Base-by-base conservation (phyloP, 2,797 vertebrate genomes). In the Tangara arthus region DNA sequence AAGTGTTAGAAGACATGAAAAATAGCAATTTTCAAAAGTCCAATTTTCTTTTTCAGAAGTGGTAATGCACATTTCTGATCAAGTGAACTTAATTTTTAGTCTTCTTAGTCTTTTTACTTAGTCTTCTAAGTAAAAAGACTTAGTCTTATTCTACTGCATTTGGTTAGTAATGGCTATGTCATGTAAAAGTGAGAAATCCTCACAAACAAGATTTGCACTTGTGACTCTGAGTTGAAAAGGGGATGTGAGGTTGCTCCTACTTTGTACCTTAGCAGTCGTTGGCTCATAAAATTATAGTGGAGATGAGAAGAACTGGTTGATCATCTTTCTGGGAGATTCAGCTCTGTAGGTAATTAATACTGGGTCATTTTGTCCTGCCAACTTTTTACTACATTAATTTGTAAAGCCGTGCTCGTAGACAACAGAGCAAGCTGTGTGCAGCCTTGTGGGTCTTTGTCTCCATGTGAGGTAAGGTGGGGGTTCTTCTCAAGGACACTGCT, bases 91-190 rank as follows among this genome's bases (percentile, higher is more conserved):
- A 35, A 16, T n/a, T 66, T 83, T 79, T 71, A 47, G 27, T 55
- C 26, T 65, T 17, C 8, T 37, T 55, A 4, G 1, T 3, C 35
- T 69, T 57, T 49, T 32, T 30, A 27, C 69, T 89, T 46, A 46
- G 46, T 46, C 46, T 46, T 46, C 46, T 46, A 46, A 46, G 46
- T 46, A 46, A 46, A 46, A 46, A 46, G 46, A 23, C 22, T 23
- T 22, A 23, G 7, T 46, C 46, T 46, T 46, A 27, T 50, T 77
- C n/a, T 83, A 20, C 26, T 64, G 46, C 39, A 53, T 50, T 69
- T 61, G 7, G 3, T 77, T 37, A 47, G 12, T 90, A 59, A 26
- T 0, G 0, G 16, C 20, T 19, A 7, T 16, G 41, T 50, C 39
- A 24, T n/a, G 10, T 81, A 11, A 63, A 78, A 82, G 11, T 11